phyloP scores from a whole-genome alignment of 2,113 vertebrate genomes.

The Mugil cephalus region DNA sequence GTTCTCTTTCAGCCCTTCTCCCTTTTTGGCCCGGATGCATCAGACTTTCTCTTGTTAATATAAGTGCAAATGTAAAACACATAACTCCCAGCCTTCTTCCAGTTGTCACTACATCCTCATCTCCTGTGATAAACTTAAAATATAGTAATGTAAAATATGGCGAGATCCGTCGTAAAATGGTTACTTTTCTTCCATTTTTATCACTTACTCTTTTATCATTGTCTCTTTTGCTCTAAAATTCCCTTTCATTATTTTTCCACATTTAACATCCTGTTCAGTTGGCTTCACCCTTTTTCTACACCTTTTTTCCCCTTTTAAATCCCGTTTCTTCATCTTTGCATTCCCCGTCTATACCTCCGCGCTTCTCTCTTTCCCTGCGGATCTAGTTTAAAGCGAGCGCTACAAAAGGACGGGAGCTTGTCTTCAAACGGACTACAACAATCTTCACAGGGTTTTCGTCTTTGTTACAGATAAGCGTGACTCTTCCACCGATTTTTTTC shows the following conservation, averaged over 20 bases:
- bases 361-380: conserved; percentile 1
- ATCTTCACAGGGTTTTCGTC: conserved; percentile 11
- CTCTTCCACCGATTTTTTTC: conserved; percentile 23
- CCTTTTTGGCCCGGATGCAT: conserved; percentile 6
- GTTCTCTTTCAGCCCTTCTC: not conserved
- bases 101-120: conserved; percentile 37
- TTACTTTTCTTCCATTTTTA: not conserved
- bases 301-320: not conserved
- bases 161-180: conserved; percentile 44
- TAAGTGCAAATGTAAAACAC: not conserved
- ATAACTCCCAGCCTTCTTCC: conserved; percentile 31
- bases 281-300: conserved; percentile 8
- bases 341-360: conserved; percentile 1
- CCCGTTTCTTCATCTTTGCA: not conserved
- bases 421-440: conserved; percentile 40
- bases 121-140: conserved; percentile 55
- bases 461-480: conserved; percentile 26
- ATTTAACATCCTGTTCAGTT: not conserved
- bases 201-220: conserved; percentile 35
- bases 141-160: conserved; percentile 19
- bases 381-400: conserved; percentile 28
- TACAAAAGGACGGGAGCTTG: conserved; percentile 25
- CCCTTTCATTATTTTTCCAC: conserved; percentile 19
- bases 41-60: conserved; percentile 5
- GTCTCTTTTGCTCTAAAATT: conserved; percentile 20